Base-by-base conservation (phyloP, 2,888 invertebrate genomes). In the Sarcophaga carnaria region DNA sequence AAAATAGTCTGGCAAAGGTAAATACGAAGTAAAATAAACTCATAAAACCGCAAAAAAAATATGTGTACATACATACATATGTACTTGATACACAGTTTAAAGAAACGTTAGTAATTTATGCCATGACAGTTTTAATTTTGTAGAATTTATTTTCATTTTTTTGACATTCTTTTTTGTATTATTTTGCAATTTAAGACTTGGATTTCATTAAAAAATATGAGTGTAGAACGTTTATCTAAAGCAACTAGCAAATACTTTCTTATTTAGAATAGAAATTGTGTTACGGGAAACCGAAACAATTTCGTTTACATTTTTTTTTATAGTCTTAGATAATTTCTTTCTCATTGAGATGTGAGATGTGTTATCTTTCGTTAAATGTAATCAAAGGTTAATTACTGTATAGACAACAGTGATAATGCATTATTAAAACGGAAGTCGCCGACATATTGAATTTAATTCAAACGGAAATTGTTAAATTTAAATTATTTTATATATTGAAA, bases 101-200 rank as follows among this genome's bases (percentile, higher is more conserved):
- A 79, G 63, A 79, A 83, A 86, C 69, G 83, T 86, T 78, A 86
- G 83, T 83, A 80, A 83, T 83, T 81, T 82, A 84, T 82, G 84
- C 71, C 81, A 76, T 84, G 87, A 81, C 87, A 87, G 83, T 81
- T 83, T 87, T 76, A 84, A 87, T 79, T 86, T 81, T 80, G 25
- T 64, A 66, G 74, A 78, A 86, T 80, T 74, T 60, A 69, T 75
- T 49, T 60, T 27, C 12, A 10, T 71, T 45, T 20, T 62, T 62
- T 62, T 72, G n/a, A 2, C 0, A 37, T 17, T 49, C 74, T 67
- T 62, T 64, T 71, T 45, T 11, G 22, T 17, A 20, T 3, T 62
- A 37, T 67, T 82, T 84, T 84, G 76, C 84, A 84, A 84, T 82
- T 71, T 49, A 75, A 82, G 84, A 70, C 78, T 54, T 54, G 67